Evolutionary conservation across 2,888 invertebrate species (phyloP), one percentile per base, ranked within the genome.

Genomic region (Endomychus coccineus): DNA sequence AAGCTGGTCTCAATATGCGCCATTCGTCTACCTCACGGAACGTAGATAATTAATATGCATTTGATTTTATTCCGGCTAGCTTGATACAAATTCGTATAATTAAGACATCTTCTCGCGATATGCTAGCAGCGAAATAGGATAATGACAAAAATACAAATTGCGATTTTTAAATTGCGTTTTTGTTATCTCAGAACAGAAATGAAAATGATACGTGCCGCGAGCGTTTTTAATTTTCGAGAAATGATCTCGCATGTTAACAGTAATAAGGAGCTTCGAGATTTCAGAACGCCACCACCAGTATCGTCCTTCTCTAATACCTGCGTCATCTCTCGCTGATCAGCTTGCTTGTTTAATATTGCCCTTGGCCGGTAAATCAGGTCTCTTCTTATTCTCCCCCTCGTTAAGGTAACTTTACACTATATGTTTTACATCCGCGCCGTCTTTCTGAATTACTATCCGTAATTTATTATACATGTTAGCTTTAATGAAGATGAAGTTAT

Each of bases 161-260:
- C 61, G 62, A 63, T 63, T 63, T 56, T 58, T 56, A 64, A 64
- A 62, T 64, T 62, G 62, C 59, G 63, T 62, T 63, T 61, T 62
- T 60, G 61, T 63, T 61, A 62, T 63, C 62, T 57, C 49, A 48
- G 53, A 54, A 46, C 51, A 53, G 58, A 61, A 63, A 64, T 62
- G 63, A 58, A 62, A 64, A 64, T 62, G 63, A 64, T 62, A 63
- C 61, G 61, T 58, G 65, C 65, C 55, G 40, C 50, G 51, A 62
- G 65, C 62, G 55, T 63, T 65, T 65, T 65, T 64, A 64, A 64
- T 65, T 65, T 65, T 63, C 62, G 58, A 62, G 62, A 64, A 61
- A 66, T 61, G 62, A 62, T 64, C 60, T 60, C 56, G 55, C 57
- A 60, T 60, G 59, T 59, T 59, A 59, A 57, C 58, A 54, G 61